These are phyloP conservation scores for Loriculus beryllinus DNA, from an alignment of 2,797 vertebrate species.

Conservation along the genomic window DNA sequence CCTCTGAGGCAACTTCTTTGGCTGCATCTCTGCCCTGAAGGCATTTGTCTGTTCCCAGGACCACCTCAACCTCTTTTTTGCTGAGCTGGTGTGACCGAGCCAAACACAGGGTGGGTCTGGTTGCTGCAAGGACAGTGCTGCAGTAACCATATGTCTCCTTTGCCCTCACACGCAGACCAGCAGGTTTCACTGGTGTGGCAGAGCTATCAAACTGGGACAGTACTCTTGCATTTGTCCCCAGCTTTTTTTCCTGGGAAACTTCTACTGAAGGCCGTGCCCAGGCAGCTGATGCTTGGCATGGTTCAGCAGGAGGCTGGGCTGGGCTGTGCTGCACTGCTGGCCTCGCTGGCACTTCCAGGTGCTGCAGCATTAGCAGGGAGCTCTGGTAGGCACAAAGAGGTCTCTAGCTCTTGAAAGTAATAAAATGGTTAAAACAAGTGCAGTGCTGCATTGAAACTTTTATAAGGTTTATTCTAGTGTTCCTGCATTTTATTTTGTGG, in stretches of 20 bases:
- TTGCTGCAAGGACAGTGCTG: neutral
- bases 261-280: accelerated
- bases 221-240: neutral
- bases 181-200: accelerated
- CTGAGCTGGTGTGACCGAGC: accelerated
- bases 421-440: neutral
- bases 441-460: neutral
- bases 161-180: accelerated
- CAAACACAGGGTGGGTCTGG: neutral
- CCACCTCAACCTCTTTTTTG: neutral
- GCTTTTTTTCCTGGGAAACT: neutral
- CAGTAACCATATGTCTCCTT: accelerated
- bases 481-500: neutral
- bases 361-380: neutral
- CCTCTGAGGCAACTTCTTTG: neutral
- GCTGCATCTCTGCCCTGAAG: neutral
- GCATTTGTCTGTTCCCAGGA: neutral
- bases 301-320: neutral
- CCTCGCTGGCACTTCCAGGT: accelerated
- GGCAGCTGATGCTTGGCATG: neutral
- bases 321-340: neutral
- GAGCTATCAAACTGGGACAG: neutral
- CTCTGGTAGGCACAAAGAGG: neutral
- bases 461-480: neutral
- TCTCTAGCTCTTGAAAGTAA: neutral